A percentile compares a stretch with the other conserved stretches of the same genome.
Conservation (phyloP, 1,140 invertebrate genomes). For the Caenorhabditis tropicalis region DNA sequence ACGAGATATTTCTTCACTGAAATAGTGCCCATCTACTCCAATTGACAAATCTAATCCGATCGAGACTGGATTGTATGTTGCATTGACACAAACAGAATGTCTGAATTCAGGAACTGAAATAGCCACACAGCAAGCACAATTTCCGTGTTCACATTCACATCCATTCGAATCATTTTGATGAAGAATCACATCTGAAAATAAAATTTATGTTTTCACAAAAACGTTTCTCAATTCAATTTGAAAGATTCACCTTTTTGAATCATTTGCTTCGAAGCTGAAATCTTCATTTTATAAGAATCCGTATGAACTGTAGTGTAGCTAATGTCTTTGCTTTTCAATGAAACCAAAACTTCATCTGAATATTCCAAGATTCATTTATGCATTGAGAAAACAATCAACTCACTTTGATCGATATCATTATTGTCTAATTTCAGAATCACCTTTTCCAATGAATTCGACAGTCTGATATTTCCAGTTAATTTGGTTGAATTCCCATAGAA, state of each 20-base stretch:
- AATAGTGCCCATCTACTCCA: constrained; percentile 47
- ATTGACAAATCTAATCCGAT: constrained; percentile 47
- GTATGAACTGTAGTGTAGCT: not conserved
- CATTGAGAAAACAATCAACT: not conserved
- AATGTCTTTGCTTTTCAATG: not conserved
- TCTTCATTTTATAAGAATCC: not conserved
- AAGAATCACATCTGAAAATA: not conserved
- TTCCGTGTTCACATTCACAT: not conserved
- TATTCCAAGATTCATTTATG: not conserved
- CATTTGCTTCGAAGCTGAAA: not conserved
- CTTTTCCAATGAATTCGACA: not conserved
- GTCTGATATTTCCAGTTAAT: not conserved
- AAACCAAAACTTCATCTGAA: constrained; percentile 12
- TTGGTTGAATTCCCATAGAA: not conserved
- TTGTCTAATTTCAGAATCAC: constrained; percentile 4
- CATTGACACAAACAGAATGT: constrained; percentile 44
- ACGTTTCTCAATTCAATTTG: not conserved
- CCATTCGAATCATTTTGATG: not conserved
- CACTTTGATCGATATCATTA: not conserved
- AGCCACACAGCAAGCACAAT: not conserved
- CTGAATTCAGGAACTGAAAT: constrained; percentile 32
- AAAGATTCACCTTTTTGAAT: not conserved
- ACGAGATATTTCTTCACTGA: constrained; percentile 45
- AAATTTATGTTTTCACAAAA: no score
- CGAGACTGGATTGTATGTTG: constrained; percentile 43